A percentile compares a stretch with the other conserved stretches of the same genome.
Evolutionary conservation across 53 echinoderm and acorn worm genomes (phyloP).

Genomic region (Henricia sp.): DNA sequence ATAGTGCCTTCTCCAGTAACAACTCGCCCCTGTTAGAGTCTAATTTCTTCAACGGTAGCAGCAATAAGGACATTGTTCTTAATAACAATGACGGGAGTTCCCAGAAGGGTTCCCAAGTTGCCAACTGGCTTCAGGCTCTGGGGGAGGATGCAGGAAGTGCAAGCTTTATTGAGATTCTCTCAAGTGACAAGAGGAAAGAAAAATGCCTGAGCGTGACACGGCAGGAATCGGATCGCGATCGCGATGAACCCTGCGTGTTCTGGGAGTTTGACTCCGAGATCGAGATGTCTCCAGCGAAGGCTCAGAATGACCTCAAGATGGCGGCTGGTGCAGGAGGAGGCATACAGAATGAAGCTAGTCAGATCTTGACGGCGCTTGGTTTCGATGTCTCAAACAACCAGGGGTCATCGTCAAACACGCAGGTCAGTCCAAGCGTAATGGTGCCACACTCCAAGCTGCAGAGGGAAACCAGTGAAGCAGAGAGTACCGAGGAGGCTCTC

Average conservation of each 20-base stretch:
- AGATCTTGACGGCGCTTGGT: constrained; percentile 70
- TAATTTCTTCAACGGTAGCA: not conserved
- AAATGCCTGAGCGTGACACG: constrained; percentile 60
- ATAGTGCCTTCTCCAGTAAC: constrained; percentile 71
- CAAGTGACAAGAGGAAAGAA: constrained; percentile 34
- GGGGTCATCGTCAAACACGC: not conserved
- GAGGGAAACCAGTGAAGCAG: constrained; percentile 19
- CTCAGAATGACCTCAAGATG: not conserved
- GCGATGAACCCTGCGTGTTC: constrained; percentile 90
- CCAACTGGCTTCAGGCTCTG: constrained; percentile 66
- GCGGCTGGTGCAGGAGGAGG: constrained; percentile 49
- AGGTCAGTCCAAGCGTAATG: not conserved
- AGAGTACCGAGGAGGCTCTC: constrained; percentile 16
- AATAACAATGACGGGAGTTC: constrained; percentile 16
- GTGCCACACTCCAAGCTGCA: not conserved
- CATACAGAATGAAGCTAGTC: constrained; percentile 58
- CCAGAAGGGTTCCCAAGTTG: constrained; percentile 63
- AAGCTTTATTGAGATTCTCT: constrained; percentile 32
- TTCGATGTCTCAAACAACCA: constrained; percentile 15
- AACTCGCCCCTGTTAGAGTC: constrained; percentile 63
- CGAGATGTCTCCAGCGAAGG: constrained; percentile 53
- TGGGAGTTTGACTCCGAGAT: constrained; percentile 96
- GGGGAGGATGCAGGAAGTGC: constrained; percentile 63
- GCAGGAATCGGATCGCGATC: constrained; percentile 69
- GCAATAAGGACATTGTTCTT: not conserved